These are phyloP conservation scores for Cervus canadensis DNA, from an alignment of 2,113 vertebrate genomes.

Conservation along the genomic window DNA sequence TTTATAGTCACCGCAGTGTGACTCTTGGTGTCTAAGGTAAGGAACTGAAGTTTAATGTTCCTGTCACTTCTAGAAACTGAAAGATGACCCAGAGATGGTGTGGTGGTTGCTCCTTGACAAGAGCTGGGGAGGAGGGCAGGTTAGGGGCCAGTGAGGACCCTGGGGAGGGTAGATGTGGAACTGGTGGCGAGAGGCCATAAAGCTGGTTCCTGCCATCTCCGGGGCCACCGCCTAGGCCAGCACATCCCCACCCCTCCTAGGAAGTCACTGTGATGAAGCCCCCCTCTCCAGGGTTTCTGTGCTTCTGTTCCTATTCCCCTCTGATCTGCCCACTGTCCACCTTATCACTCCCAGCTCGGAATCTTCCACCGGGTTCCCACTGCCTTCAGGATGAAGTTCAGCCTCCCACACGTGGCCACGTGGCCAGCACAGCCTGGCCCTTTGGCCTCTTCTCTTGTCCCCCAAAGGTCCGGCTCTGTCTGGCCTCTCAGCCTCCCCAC, in stretches of 20 bases:
- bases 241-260: background rate
- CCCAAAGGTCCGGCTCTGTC: background rate
- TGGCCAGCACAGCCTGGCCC: background rate
- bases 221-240: background rate
- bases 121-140: background rate
- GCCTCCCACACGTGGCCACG: accelerated
- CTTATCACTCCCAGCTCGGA: background rate
- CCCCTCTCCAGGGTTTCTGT: background rate
- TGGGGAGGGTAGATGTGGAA: background rate
- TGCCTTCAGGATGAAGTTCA: background rate
- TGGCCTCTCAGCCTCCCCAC: background rate
- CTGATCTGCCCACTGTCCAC: background rate
- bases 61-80: background rate
- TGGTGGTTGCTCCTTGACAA: background rate
- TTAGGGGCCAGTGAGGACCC: background rate
- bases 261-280: background rate
- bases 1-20: background rate
- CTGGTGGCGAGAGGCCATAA: background rate
- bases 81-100: background rate
- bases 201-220: background rate
- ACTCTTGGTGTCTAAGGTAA: background rate
- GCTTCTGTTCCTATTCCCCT: background rate
- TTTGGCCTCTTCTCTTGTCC: background rate
- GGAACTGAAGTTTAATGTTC: background rate
- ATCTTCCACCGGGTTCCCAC: background rate